phyloP scores from a whole-genome alignment of 2,113 vertebrate species.

The Ariopsis seemanni region DNA sequence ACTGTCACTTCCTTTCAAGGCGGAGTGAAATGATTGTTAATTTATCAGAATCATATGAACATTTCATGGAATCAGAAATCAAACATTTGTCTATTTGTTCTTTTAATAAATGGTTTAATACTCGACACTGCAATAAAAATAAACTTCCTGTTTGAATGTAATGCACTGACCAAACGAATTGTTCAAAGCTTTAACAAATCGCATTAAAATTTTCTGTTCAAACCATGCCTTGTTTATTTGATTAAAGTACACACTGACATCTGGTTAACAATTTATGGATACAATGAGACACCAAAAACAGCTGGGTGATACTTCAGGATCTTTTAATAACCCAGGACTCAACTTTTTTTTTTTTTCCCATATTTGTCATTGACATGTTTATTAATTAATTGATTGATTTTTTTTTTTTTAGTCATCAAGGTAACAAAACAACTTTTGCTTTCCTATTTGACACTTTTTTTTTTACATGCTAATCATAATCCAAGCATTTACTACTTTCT shows the following conservation, averaged over 20 bases:
- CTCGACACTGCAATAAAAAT: neutral
- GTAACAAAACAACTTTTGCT: neutral
- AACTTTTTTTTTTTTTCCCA: neutral
- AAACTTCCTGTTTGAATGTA: slow-evolving; percentile 17
- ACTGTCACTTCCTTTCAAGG: slow-evolving; percentile 34
- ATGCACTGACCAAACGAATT: neutral
- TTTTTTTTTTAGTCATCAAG: neutral
- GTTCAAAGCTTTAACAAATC: slow-evolving; percentile 10
- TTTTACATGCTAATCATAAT: slow-evolving; percentile 18
- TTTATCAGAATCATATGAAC: slow-evolving; percentile 43
- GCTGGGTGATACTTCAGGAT: neutral
- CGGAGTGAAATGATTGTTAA: slow-evolving; percentile 35
- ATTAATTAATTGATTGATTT: too few relatives aligned
- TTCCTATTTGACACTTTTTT: neutral
- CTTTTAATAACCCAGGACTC: neutral
- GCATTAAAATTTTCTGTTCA: slow-evolving; percentile 34
- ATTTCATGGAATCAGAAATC: slow-evolving; percentile 16
- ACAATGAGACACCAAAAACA: neutral
- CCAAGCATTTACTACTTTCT: neutral
- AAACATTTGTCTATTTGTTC: neutral
- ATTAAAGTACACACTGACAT: neutral
- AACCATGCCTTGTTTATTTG: neutral
- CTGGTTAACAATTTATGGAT: neutral
- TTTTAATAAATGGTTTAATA: neutral
- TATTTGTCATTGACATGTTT: neutral